Base-by-base conservation (phyloP, 1,140 invertebrate genomes). In the Phymorhynchus buccinoides region DNA sequence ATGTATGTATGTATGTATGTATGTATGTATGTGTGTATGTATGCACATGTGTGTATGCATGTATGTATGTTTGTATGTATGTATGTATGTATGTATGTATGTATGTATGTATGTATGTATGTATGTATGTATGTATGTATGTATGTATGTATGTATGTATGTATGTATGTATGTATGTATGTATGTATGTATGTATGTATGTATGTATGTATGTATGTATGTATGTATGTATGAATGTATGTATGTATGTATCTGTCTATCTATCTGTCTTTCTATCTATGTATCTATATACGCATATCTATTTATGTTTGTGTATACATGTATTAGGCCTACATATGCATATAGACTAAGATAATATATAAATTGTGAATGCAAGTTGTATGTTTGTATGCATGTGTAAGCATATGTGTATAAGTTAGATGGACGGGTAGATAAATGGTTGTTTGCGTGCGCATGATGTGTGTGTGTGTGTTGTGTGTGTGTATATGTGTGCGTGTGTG, bases 181-280 rank as follows among this genome's bases (percentile, higher is more conserved):
- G 68, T 35, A 22, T 71, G 68, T 35, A 32, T 71, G 68, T 71
- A 4, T 71, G 68, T 71, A 32, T 71, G 30, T 35, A 9, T 35
- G 30, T 35, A 22, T 35, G 30, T 35, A 9, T 71, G 30, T 71
- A 32, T 71, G 30, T 71, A 32, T 71, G 30, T 71, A 32, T 71
- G 30, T 71, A 32, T 35, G 30, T 71, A 32, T 71, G 9, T 52
- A 22, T 52, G 9, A 78, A n/a, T 73, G 44, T 83, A n/a, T 83
- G 44, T 84, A 35, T 84, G 52, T 84, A 35, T 75, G 22, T 84
- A 14, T 84, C 37, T 41, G 56, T 75, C 66, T 42, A 35, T 75
- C 37, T n/a, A 27, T 75, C 48, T 75, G 56, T 75, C 48, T 62
- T 32, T 84, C 6, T 35, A 16, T 12, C 75, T 35, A 4, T 77